Evolutionary conservation across 1,140 invertebrate species (phyloP).

Genomic region (Cyrtorhinus lividipennis): DNA sequence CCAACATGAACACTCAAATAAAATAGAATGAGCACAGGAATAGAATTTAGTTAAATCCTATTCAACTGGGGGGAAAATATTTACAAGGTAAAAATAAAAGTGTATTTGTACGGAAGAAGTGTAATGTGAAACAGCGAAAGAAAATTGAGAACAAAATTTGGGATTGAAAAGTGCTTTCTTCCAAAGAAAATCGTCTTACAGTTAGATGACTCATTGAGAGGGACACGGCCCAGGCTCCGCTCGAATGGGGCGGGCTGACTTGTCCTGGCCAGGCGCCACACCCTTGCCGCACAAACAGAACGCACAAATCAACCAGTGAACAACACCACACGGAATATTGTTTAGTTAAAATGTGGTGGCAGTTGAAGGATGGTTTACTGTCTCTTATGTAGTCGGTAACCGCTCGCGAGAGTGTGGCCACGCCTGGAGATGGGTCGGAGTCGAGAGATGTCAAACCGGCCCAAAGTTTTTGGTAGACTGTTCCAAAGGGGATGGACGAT

Average conservation of each 20-base stretch:
- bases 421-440: conserved; percentile 69
- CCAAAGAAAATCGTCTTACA: conserved; percentile 17
- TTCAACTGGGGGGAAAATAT: too few relatives aligned
- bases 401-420: conserved; percentile 56
- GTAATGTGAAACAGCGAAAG: too few relatives aligned
- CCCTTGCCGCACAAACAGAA: conserved; percentile 16
- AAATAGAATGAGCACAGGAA: too few relatives aligned
- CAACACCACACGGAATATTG: too few relatives aligned
- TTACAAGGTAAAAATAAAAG: too few relatives aligned
- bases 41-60: too few relatives aligned
- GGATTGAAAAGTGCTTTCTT: not conserved
- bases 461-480: conserved; percentile 80
- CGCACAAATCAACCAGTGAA: too few relatives aligned
- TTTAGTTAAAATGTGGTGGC: too few relatives aligned
- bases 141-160: too few relatives aligned
- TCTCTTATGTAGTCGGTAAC: conserved; percentile 62
- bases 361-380: too few relatives aligned
- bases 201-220: conserved; percentile 18
- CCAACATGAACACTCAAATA: too few relatives aligned
- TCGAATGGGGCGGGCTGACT: conserved; percentile 13
- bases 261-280: conserved; percentile 25
- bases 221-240: conserved; percentile 19
- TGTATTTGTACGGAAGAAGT: too few relatives aligned
- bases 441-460: conserved; percentile 55
- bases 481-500: conserved; percentile 35